Evolutionary conservation across 2,888 invertebrate genomes (phyloP).

Genomic region (Sepiola atlantica): DNA sequence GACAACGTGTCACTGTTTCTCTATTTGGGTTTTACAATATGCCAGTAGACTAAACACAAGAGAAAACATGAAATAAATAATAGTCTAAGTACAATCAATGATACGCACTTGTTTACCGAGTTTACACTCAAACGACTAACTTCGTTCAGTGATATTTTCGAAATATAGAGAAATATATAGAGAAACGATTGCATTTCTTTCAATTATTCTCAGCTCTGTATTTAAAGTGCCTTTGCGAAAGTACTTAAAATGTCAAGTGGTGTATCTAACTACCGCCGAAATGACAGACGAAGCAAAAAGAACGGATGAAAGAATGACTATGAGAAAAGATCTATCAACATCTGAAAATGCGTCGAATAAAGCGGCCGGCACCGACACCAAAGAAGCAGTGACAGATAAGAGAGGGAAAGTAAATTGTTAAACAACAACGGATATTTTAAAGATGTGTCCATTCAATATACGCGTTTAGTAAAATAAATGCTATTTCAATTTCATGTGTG

Average conservation of each 20-base stretch:
- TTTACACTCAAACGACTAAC: neutral
- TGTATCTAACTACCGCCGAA: neutral
- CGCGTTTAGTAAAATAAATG: no score
- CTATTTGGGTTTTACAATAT: neutral
- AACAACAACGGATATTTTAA: neutral
- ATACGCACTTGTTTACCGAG: neutral
- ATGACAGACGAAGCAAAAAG: neutral
- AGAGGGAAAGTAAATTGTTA: neutral
- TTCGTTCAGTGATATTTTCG: neutral
- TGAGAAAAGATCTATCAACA: neutral
- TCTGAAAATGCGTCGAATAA: neutral
- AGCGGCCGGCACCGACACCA: neutral
- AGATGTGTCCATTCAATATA: no score
- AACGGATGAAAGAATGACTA: neutral
- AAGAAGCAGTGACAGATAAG: neutral
- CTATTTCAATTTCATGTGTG: no score
- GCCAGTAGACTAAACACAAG: neutral
- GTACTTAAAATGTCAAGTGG: constrained; percentile 1
- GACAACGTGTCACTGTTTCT: neutral
- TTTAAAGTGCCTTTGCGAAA: constrained; percentile 8
- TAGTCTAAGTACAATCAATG: neutral
- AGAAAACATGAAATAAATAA: neutral
- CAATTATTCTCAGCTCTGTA: neutral
- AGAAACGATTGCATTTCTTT: neutral
- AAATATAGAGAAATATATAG: neutral